Percentiles rank a stretch among this genome's conserved stretches.
Conservation (phyloP, 1,140 invertebrate species). For the Drosophila bipectinata region DNA sequence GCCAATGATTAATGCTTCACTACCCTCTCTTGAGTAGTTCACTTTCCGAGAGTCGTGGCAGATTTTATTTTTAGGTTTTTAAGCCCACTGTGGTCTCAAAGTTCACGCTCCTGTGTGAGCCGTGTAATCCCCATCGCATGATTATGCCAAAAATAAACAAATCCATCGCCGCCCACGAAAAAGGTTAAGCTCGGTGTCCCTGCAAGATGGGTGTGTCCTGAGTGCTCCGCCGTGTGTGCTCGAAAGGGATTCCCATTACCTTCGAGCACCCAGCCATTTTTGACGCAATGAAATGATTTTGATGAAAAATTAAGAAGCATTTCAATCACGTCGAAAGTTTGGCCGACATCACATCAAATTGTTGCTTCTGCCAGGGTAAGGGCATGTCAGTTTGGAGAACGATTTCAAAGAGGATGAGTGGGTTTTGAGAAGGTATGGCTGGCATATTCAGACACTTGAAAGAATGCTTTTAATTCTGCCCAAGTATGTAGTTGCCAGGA, state of each 20-base stretch:
- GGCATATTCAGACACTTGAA: slow-evolving; percentile 50
- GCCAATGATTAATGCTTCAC: slow-evolving; percentile 11
- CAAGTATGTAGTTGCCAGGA: background rate
- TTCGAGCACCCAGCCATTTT: slow-evolving; percentile 33
- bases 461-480: slow-evolving; percentile 36
- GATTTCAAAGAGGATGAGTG: slow-evolving; percentile 10
- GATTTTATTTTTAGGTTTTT: background rate
- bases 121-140: slow-evolving; percentile 47
- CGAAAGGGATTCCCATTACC: slow-evolving; percentile 7
- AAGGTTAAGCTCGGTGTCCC: slow-evolving; percentile 42
- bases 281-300: slow-evolving; percentile 62
- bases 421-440: slow-evolving; percentile 11
- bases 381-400: too few relatives aligned
- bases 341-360: slow-evolving; percentile 56
- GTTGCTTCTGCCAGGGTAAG: slow-evolving; percentile 24
- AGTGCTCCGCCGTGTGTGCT: background rate
- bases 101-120: slow-evolving; percentile 30
- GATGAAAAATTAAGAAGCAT: slow-evolving; percentile 71
- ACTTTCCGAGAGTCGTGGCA: background rate
- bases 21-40: background rate
- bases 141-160: slow-evolving; percentile 52
- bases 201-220: slow-evolving; percentile 14
- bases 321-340: slow-evolving; percentile 77
- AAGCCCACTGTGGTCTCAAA: slow-evolving; percentile 27
- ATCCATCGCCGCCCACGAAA: slow-evolving; percentile 44